Evolutionary conservation across 53 echinoderm and acorn worm genomes (phyloP).

Genomic region (Stichopus horrens): DNA sequence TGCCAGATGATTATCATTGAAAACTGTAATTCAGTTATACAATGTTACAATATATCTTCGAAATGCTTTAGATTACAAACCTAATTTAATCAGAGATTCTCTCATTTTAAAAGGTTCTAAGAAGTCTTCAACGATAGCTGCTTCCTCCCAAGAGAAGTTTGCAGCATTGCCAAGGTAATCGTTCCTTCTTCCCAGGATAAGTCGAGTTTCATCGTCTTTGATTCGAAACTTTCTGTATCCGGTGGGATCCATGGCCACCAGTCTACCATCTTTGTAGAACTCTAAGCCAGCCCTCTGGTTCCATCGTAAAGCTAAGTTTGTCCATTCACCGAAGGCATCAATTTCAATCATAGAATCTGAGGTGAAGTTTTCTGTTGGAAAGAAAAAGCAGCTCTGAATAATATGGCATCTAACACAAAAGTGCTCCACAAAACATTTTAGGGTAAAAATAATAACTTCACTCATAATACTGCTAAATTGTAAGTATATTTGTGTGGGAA

Average conservation of each 20-base stretch:
- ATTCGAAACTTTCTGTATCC: conserved; percentile 81
- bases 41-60: too few species aligned
- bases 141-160: conserved; percentile 80
- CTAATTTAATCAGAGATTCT: conserved; percentile 58
- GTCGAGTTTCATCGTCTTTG: conserved; percentile 54
- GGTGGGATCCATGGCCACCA: conserved; percentile 64
- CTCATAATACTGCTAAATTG: too few species aligned
- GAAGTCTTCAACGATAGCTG: conserved; percentile 60
- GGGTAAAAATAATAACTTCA: too few species aligned
- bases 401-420: too few species aligned
- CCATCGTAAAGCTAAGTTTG: conserved; percentile 74
- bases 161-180: conserved; percentile 77
- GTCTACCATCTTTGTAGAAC: conserved; percentile 67
- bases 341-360: conserved; percentile 10
- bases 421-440: too few species aligned
- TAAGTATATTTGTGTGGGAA: too few species aligned
- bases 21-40: too few species aligned
- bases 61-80: conserved; percentile 31
- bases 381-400: too few species aligned
- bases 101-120: conserved; percentile 68
- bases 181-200: conserved; percentile 78
- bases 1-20: too few species aligned
- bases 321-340: conserved; percentile 69
- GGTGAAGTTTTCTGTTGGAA: neutral
- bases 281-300: conserved; percentile 59